phyloP scores from a whole-genome alignment of 2,888 invertebrate species.

The Caenorhabditis panamensis region DNA sequence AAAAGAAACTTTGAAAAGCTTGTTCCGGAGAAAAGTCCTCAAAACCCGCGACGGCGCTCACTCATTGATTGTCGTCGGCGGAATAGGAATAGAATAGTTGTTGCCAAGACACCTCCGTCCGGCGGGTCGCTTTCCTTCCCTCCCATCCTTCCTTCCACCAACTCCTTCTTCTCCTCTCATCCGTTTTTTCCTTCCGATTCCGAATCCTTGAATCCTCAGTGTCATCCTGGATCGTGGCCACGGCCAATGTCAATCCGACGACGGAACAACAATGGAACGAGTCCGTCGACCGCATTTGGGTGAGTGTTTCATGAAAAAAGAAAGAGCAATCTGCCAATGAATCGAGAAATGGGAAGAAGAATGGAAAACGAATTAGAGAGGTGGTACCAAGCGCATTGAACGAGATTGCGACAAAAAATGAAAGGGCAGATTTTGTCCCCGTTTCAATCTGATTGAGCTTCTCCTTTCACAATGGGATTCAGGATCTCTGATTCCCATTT shows the following conservation, averaged over 20 bases:
- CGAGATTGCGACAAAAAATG: conserved; percentile 11
- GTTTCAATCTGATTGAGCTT: background rate
- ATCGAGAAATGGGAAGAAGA: conserved; percentile 24
- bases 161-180: conserved; percentile 14
- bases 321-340: conserved; percentile 43
- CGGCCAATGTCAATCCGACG: conserved; percentile 62
- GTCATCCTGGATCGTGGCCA: conserved; percentile 29
- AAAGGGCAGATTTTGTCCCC: background rate
- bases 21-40: conserved; percentile 35
- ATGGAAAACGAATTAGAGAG: conserved; percentile 52
- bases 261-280: conserved; percentile 61
- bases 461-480: background rate
- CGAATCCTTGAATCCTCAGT: conserved; percentile 17
- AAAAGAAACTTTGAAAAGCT: conserved; percentile 31
- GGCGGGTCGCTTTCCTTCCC: conserved; percentile 41
- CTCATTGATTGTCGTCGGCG: conserved; percentile 46
- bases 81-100: background rate
- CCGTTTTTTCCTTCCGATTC: background rate
- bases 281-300: conserved; percentile 61
- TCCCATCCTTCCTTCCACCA: conserved; percentile 15
- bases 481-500: conserved; percentile 5
- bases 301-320: conserved; percentile 44
- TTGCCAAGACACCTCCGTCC: conserved; percentile 24
- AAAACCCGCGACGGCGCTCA: conserved; percentile 5
- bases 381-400: background rate